Base-by-base conservation (phyloP, 2,888 invertebrate genomes). In the Loripinus fragilis region DNA sequence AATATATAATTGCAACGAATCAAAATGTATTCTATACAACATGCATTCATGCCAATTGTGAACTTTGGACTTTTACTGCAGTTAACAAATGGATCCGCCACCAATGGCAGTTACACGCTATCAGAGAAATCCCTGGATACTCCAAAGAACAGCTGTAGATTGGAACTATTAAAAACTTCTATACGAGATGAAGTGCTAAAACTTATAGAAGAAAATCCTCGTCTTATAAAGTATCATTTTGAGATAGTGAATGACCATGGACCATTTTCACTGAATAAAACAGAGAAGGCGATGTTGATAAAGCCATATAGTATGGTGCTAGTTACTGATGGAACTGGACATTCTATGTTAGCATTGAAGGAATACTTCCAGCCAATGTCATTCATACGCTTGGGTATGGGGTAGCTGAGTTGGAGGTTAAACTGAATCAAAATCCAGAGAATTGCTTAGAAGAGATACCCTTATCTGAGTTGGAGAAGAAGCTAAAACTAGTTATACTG, bases 361-460 rank as follows among this genome's bases (percentile, higher is more conserved):
- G 71, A 71, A 33, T 71, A 35, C 12, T 52, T 45, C 23, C 23
- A 23, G 28, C 55, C 71, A 10, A 23, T 71, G 55, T 71, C 71
- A 3, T 60, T 2, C n/a, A 28, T 23, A 41, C 71, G 23, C 71
- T 71, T n/a, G 35, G 71, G 2, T 52, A 55, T 38, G 45, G 55
- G 1, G 23, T 55, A n/a, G 38, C 48, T 15, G 33, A 33, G 35
- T 2, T 41, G 23, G 60, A 71, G 8, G 25, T 55, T 2, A 25
- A 35, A 15, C 55, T 71, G 12, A 52, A n/a, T 55, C 71, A 71
- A 71, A 3, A 17, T 5, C 71, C 71, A 7, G 8, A 2, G 30
- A 38, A 52, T 28, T 71, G 71, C 23, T 35, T 71, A 23, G 23
- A 20, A 23, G 35, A 55, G n/a, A 23, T 28, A 20, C 12, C 5